A percentile compares a stretch with the other conserved stretches of the same genome.
Evolutionary conservation across 2,797 vertebrate genomes (phyloP).

Genomic region (Toxotes lorentzi): DNA sequence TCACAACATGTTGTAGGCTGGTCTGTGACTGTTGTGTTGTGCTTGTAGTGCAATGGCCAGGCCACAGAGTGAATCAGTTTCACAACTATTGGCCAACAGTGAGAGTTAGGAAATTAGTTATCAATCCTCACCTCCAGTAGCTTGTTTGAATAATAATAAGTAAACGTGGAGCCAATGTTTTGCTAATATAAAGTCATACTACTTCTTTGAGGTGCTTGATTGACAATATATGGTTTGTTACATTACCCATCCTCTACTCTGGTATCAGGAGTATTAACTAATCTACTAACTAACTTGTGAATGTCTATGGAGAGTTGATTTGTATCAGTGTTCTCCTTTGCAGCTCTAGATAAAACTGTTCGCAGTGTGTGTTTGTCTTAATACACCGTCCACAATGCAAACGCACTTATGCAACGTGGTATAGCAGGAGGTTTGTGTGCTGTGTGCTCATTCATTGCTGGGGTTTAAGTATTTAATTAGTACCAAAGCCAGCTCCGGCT

Average conservation of each 20-base stretch:
- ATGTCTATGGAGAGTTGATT: background rate
- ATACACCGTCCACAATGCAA: constrained; percentile 53
- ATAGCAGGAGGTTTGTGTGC: constrained; percentile 70
- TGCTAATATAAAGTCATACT: background rate
- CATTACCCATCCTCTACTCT: background rate
- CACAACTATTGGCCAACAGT: constrained; percentile 12
- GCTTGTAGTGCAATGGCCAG: background rate
- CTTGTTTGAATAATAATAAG: background rate
- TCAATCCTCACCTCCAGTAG: background rate
- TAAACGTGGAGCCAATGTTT: background rate
- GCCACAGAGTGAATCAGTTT: constrained; percentile 11
- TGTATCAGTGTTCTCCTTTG: constrained; percentile 11
- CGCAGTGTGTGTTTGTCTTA: constrained; percentile 19
- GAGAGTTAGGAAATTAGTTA: constrained; percentile 11
- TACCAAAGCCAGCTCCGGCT: constrained; percentile 80
- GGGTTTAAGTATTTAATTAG: constrained; percentile 86
- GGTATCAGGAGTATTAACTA: background rate
- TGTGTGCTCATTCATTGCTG: constrained; percentile 76
- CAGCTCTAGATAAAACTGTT: constrained; percentile 8
- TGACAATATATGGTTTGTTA: background rate
- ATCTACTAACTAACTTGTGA: background rate
- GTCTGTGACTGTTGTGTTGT: background rate
- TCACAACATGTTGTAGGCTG: background rate
- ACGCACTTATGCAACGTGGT: constrained; percentile 45
- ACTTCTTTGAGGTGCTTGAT: background rate